Evolutionary conservation across 2,113 vertebrate genomes (phyloP).

Genomic region (Platichthys flesus): DNA sequence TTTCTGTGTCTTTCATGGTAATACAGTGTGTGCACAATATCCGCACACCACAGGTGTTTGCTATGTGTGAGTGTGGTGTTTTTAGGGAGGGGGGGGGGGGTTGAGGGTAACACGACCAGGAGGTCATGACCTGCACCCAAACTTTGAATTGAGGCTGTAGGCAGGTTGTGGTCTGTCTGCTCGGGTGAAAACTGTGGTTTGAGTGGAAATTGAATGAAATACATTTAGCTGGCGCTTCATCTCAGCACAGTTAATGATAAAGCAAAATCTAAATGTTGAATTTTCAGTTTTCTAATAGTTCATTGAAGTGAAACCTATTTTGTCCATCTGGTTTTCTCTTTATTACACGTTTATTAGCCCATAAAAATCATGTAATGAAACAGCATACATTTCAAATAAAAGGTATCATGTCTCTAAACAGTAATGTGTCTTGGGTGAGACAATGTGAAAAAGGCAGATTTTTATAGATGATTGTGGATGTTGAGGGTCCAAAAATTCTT

Average conservation of each 20-base stretch:
- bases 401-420: too few relatives aligned
- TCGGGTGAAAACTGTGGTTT: background rate
- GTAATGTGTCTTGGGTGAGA: too few relatives aligned
- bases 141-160: slow-evolving; percentile 18
- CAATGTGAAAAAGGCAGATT: too few relatives aligned
- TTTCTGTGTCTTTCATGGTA: background rate
- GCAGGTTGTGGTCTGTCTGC: background rate
- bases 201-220: too few relatives aligned
- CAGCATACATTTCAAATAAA: too few relatives aligned
- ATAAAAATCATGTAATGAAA: too few relatives aligned
- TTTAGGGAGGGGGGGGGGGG: background rate
- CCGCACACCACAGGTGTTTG: slow-evolving; percentile 14
- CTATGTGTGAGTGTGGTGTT: background rate
- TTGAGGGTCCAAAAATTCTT: too few relatives aligned
- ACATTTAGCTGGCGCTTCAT: background rate
- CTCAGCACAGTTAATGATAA: background rate
- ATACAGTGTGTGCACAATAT: background rate
- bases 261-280: background rate
- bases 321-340: too few relatives aligned
- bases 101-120: background rate
- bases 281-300: too few relatives aligned
- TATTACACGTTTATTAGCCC: too few relatives aligned
- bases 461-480: too few relatives aligned
- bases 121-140: slow-evolving; percentile 27
- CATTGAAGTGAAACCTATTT: too few relatives aligned